Evolutionary conservation across 1,140 invertebrate genomes (phyloP), one percentile per base, ranked within the genome.

Genomic region (Heliconius nattereri): DNA sequence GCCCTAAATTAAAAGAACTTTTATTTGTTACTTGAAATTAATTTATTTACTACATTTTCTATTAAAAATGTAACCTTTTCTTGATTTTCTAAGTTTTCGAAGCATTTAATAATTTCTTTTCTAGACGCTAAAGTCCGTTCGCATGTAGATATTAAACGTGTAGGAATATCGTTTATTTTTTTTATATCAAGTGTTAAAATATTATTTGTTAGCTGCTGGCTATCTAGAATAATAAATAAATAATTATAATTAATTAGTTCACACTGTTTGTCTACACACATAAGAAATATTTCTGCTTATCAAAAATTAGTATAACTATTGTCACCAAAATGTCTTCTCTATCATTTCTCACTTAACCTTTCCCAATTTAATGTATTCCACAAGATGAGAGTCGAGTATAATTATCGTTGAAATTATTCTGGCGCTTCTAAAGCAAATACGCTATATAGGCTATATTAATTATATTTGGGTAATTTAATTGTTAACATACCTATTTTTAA

Each of bases 101-200:
- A 88, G 88, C 88, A 92, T 52, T 92, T 84, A 32, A 92, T 92
- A 19, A 94, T 87, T 72, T 91, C 89, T 81, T 89, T 89, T 78
- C 88, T 89, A 75, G 89, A 90, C 1, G 66, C 54, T 37, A 94
- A 79, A 1, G 88, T 88, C 66, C 89, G 83, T 79, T 94, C 90
- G 74, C 90, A 94, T 11, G 87, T 87, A 2, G 76, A 75, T 32
- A 93, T 76, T 71, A 94, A 78, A 75, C 90, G 91, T 6, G 79
- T 82, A 5, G 90, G 91, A 81, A 92, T 89, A 52, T 89, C 87
- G 35, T 87, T 88, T 29, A 94, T 72, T 80, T 87, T 90, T 52
- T 87, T 84, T 23, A 90, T 78, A 45, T 90, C 88, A 8, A 92
- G 81, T 7, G 83, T 78, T 23, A 91, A 52, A 57, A 79, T 83